Evolutionary conservation across 2,797 vertebrate species (phyloP), one percentile per base, ranked within the genome.

Genomic region (Phalanger gymnotis): DNA sequence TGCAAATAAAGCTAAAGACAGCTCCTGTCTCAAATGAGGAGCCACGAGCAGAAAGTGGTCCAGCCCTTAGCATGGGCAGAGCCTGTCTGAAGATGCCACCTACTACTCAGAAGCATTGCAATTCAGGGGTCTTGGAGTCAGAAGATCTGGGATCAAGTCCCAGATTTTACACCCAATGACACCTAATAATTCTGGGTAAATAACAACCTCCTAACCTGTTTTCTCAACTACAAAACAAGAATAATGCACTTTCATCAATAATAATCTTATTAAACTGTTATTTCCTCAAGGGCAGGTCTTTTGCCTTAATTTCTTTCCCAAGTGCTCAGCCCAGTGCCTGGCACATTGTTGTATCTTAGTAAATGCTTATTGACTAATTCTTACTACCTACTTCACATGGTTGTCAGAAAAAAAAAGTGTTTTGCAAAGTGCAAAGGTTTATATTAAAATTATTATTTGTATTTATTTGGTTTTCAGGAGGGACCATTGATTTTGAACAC

Each of bases 401-500:
- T 25, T 81, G 2, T 25, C 25, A 87, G 40, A 3, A 10, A 47
- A 34, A 87, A 81, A 47, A 47, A 51, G 31, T 51, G 10, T 87
- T 87, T 87, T 87, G 73, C 40, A 47, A 87, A 87, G 19, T 51
- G 16, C 47, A 87, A 87, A 47, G 40, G 10, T 47, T 87, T 51
- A 47, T 51, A 22, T 51, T 51, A 87, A 87, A 51, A 87, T 27
- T 51, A 3, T 19, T 14, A 19, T 90, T 54, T 54, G 28, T 28
- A 89, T 61, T 51, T 28, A 89, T 61, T 51, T 87, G 73, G 73
- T 51, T 87, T 87, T 87, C 96, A 98, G 98, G 98, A 25, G 96
- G 97, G 93, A 97, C 97, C 94, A 96, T 98, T 1, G 97, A 98
- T 95, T 98, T 97, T 9, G 97, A 97, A 56, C 98, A 97, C 34